Evolutionary conservation across 2,797 vertebrate species (phyloP), one percentile per base, ranked within the genome.

Genomic region (Huso huso): DNA sequence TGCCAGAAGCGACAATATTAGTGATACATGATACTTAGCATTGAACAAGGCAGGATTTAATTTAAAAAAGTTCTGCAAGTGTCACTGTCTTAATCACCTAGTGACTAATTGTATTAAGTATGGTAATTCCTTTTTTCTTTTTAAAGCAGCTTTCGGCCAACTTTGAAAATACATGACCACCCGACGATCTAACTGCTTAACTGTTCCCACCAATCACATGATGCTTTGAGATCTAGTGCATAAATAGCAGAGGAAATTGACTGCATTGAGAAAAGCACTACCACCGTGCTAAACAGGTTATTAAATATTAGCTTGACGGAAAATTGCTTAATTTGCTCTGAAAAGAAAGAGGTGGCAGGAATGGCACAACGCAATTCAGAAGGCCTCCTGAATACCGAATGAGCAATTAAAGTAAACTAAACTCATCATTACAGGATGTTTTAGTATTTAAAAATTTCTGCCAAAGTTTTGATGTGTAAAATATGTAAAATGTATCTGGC

Each of bases 81-180:
- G 55, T 58, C 55, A 10, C 12, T 11, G 4, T 13, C 13, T 11
- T 10, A n/a, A 58, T 58, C 9, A 6, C 8, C 11, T 58, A 10
- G 12, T 58, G 7, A 58, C 4, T 13, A 15, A n/a, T 2, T 7
- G 55, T n/a, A 7, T 11, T 6, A n/a, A 10, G 12, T 7, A 58
- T 6, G 12, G 55, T 13, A n/a, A n/a, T 58, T 11, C 55, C 13
- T n/a, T 58, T 12, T 58, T 58, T n/a, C 9, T 11, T 13, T 11
- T 11, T 12, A 12, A 13, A 8, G 68, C 70, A 64, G 65, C 66
- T 70, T 50, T n/a, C 18, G 58, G 59, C 51, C 58, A 73, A 69
- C 63, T 49, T 50, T 62, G n/a, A 59, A n/a, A 70, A 61, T 73
- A 63, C 61, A 72, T 64, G 65, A 63, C 57, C 61, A 66, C 55